Percentiles rank a stretch among this genome's conserved stretches.
Evolutionary conservation across 1,140 invertebrate genomes (phyloP).

Genomic region (Drosophila subpulchrella): DNA sequence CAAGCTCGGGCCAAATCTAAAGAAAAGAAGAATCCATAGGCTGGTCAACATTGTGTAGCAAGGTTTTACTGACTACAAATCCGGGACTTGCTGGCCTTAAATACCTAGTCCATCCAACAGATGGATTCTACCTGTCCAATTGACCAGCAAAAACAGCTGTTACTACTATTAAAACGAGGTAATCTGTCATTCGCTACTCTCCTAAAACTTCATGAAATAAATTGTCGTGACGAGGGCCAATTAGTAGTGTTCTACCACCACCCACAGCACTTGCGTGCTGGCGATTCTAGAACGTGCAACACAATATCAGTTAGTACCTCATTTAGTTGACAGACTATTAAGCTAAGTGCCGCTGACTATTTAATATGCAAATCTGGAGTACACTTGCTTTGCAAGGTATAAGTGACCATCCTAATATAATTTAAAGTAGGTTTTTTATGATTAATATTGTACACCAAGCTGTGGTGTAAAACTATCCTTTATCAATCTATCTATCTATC

Average conservation of each 20-base stretch:
- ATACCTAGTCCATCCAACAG: slow-evolving; percentile 8
- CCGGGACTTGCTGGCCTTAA: slow-evolving; percentile 8
- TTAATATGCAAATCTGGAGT: slow-evolving; percentile 19
- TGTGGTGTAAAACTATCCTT: no score
- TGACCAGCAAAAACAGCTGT: slow-evolving; percentile 38
- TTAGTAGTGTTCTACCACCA: slow-evolving; percentile 10
- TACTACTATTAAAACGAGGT: background rate
- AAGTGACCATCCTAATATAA: background rate
- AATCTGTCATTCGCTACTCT: background rate
- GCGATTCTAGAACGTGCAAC: slow-evolving; percentile 8
- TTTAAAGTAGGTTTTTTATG: background rate
- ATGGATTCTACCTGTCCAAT: background rate
- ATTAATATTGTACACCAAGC: no score
- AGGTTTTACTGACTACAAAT: slow-evolving; percentile 2
- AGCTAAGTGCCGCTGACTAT: slow-evolving; percentile 20
- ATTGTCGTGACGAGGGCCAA: slow-evolving; percentile 17
- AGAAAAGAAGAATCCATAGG: slow-evolving; percentile 4
- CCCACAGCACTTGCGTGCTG: slow-evolving; percentile 31
- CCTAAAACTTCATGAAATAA: background rate
- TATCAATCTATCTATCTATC: no score
- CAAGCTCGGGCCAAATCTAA: slow-evolving; percentile 1
- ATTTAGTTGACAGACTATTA: slow-evolving; percentile 27
- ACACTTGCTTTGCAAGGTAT: background rate
- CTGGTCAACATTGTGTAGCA: slow-evolving; percentile 16
- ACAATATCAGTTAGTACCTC: slow-evolving; percentile 45